A percentile compares a stretch with the other conserved stretches of the same genome.
These are phyloP conservation scores for Spisula solida DNA, from an alignment of 2,888 invertebrate genomes.

Conservation along the genomic window DNA sequence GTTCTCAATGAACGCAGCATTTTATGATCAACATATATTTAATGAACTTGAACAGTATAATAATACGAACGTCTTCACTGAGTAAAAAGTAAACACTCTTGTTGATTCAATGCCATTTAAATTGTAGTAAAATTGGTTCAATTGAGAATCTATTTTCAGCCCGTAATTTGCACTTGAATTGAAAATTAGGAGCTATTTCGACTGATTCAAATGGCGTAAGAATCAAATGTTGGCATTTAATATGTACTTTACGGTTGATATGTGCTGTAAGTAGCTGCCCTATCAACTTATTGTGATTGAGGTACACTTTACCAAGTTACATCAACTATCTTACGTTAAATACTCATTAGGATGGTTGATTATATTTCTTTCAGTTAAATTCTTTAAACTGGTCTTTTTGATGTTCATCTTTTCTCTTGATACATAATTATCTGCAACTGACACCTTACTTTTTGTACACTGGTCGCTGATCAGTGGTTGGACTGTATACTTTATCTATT, in stretches of 20 bases:
- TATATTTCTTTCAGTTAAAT: background rate
- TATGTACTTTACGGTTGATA: no score
- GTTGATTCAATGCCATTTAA: background rate
- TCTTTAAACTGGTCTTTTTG: no score
- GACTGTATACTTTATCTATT: no score
- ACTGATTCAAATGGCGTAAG: background rate
- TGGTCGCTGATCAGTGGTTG: no score
- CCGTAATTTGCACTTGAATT: background rate
- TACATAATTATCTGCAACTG: no score
- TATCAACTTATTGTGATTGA: background rate
- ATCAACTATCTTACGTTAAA: background rate
- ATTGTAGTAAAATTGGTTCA: constrained; percentile 20
- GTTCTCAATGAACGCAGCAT: background rate
- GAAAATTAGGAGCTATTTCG: background rate
- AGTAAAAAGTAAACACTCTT: background rate
- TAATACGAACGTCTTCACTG: background rate
- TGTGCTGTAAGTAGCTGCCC: no score
- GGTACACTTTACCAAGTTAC: background rate
- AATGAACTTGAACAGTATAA: background rate
- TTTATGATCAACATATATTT: background rate
- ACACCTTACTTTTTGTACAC: no score
- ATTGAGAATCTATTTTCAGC: constrained; percentile 2
- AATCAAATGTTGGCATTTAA: background rate
- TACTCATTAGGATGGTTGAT: background rate
- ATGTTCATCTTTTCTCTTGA: no score